phyloP scores from a whole-genome alignment of 2,113 vertebrate genomes.

The Hylia prasina region DNA sequence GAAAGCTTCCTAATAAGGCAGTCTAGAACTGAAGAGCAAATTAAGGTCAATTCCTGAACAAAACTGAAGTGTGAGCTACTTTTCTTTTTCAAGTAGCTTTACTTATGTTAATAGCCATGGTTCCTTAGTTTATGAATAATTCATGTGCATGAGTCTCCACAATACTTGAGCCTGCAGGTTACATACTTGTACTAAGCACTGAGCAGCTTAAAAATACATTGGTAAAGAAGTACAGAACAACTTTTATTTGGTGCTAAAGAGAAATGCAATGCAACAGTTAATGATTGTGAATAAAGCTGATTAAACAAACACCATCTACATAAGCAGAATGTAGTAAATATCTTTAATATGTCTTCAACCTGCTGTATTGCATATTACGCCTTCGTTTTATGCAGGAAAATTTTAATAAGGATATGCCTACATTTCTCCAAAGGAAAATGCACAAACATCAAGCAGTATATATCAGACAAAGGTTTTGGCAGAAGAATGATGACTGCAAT shows the following conservation, averaged over 20 bases:
- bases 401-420: background rate
- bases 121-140: slow-evolving; percentile 30
- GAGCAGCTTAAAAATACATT: background rate
- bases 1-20: background rate
- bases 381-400: background rate
- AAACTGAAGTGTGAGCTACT: background rate
- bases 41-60: slow-evolving; percentile 27
- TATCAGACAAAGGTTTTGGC: background rate
- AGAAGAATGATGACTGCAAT: background rate
- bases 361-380: background rate
- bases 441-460: background rate
- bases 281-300: background rate
- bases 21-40: slow-evolving; percentile 17
- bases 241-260: background rate
- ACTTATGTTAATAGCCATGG: background rate
- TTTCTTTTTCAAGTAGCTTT: background rate
- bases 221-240: background rate
- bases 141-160: background rate
- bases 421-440: background rate
- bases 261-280: background rate
- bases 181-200: background rate
- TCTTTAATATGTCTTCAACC: background rate
- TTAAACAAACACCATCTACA: background rate
- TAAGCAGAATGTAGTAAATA: background rate
- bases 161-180: background rate